Evolutionary conservation across 1,140 invertebrate genomes (phyloP).

Genomic region (Papilio xuthus): DNA sequence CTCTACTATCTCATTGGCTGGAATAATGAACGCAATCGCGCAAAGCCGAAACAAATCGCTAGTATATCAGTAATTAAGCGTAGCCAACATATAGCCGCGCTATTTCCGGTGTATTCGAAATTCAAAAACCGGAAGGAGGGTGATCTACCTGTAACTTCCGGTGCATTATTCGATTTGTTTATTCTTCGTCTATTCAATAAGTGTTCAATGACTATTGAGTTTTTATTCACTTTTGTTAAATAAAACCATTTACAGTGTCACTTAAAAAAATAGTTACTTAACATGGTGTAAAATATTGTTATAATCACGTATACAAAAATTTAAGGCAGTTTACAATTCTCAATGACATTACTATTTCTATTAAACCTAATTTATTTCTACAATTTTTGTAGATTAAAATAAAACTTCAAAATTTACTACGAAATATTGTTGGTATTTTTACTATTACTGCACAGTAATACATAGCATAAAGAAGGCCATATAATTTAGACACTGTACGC

Average conservation of each 20-base stretch:
- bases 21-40: background rate
- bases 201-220: constrained; percentile 22
- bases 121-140: constrained; percentile 35
- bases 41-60: background rate
- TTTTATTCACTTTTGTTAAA: constrained; percentile 11
- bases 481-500: background rate
- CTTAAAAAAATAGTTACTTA: background rate
- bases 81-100: background rate
- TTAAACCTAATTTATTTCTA: background rate
- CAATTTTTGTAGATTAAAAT: background rate
- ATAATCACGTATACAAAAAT: background rate
- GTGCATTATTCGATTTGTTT: constrained; percentile 27
- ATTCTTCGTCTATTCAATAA: constrained; percentile 28
- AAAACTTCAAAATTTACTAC: background rate
- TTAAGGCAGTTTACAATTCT: background rate
- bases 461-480: constrained; percentile 1
- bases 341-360: too few relatives aligned
- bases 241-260: background rate
- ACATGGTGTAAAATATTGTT: background rate
- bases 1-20: too few relatives aligned
- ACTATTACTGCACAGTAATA: background rate
- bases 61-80: constrained; percentile 28
- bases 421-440: background rate
- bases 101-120: constrained; percentile 36
- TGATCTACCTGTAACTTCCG: constrained; percentile 30